Evolutionary conservation across 2,113 vertebrate genomes (phyloP).

Genomic region (Clarias gariepinus): DNA sequence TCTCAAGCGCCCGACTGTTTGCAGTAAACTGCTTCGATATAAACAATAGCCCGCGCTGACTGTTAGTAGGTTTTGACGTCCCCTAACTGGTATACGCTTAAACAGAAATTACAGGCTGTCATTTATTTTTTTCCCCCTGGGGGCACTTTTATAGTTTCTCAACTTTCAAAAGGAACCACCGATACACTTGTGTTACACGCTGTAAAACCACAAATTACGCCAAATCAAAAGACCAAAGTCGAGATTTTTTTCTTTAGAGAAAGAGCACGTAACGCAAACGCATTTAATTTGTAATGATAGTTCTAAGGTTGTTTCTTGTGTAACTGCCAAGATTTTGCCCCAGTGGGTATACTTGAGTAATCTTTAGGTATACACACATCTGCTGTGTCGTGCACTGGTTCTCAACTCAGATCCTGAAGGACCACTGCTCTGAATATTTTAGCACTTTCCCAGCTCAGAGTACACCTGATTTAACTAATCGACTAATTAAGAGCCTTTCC

Average conservation of each 20-base stretch:
- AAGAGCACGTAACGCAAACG: not conserved
- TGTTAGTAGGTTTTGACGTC: not conserved
- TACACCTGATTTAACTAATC: too few relatives aligned
- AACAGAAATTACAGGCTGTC: constrained; percentile 14
- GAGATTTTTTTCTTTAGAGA: not conserved
- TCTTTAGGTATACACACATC: not conserved
- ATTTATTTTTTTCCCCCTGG: not conserved
- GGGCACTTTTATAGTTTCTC: constrained; percentile 15
- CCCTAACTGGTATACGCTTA: not conserved
- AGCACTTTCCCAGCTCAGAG: too few relatives aligned
- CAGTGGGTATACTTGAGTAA: not conserved
- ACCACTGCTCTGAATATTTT: too few relatives aligned
- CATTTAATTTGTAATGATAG: not conserved
- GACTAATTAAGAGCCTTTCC: too few relatives aligned
- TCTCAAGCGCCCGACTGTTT: constrained; percentile 11
- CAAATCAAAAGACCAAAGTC: not conserved
- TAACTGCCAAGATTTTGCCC: not conserved
- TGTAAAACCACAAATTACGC: constrained; percentile 23
- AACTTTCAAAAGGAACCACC: constrained; percentile 28
- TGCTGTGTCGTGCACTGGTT: not conserved
- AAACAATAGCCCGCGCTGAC: not conserved
- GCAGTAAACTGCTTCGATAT: constrained; percentile 1
- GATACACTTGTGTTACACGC: constrained; percentile 28
- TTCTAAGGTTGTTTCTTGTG: not conserved
- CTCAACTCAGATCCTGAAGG: too few relatives aligned